Base-by-base conservation (phyloP, 1,140 invertebrate genomes). In the Holcopasites calliopsidis region DNA sequence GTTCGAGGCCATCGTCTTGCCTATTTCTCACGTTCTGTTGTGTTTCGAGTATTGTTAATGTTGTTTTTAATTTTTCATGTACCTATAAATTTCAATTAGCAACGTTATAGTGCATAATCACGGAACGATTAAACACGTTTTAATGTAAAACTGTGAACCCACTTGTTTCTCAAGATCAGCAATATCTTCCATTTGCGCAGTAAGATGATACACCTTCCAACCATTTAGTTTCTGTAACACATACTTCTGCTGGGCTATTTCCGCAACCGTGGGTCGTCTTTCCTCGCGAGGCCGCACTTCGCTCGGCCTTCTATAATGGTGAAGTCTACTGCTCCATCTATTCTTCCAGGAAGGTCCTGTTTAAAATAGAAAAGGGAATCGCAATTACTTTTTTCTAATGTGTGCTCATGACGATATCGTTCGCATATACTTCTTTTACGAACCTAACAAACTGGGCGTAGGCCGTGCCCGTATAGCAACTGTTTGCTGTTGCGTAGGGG, bases 201-300 rank as follows among this genome's bases (percentile, higher is more conserved):
- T 96, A 60, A 99, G 93, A 92, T 98, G 97, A 92, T 97, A 95
- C 35, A 99, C 93, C 92, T 99, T 99, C 98, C 98, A 99, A 13
- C 97, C 98, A 88, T 97, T 96, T n/a, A 97, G 93, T 91, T 96
- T 97, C 82, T 97, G 95, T 73, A 96, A 90, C 31, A 98, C 95
- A 86, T 97, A 94, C 83, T 95, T 95, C 88, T 98, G 97, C 91
- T 96, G 96, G 2, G 97, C 96, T 79, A 99, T 92, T 92, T 99
- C 97, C 86, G 95, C 95, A 3, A 98, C 95, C 7, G 96, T 96
- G 7, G 96, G 94, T 77, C 95, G 92, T 76, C 95, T 93, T 88
- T 98, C 97, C 78, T 97, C 96, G 83, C 96, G 96, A 1, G 96
- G 94, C 88, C 95, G 95, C 2, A 99, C 96, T 90, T 99, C 98